Base-by-base conservation (phyloP, 2,113 vertebrate species). In the Rallus limicola region DNA sequence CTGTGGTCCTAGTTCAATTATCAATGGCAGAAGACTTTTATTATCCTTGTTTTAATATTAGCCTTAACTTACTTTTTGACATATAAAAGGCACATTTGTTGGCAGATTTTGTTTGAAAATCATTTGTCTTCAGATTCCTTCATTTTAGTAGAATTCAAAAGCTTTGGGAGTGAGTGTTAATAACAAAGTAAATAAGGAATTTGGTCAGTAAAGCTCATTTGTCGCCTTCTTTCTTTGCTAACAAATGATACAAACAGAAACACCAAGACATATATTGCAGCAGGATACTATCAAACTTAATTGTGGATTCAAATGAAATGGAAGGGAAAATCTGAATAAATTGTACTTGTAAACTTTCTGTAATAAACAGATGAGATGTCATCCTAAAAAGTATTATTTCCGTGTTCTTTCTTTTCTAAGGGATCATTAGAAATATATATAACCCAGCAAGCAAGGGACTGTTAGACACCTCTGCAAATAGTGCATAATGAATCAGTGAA, bases 351-450 rank as follows among this genome's bases (percentile, higher is more conserved):
- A 93, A 88, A 80, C 36, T 87, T 82, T 82, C 55, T 91, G 34
- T 71, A 53, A 93, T 90, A 96, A 91, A 71, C 17, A 91, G 81
- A 88, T 85, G 42, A 78, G 34, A 58, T 71, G 18, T 38, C 71
- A 64, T 71, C 68, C 77, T 90, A 90, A 95, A 90, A 91, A 89
- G 12, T 93, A 71, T 86, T 69, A 78, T 95, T 95, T 96, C 90
- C 8, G 25, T 55, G 44, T 82, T 94, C 55, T 79, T 90, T 95
- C 81, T 92, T 78, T 92, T 82, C 67, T 90, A 83, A 95, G 70
- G 55, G 42, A 92, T 93, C 71, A 88, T 89, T 93, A 95, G 59
- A 46, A 85, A 65, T 92, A 94, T 70, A 94, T 64, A 91, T 63
- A 92, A 68, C 42, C 44, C 76, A 92, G 53, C 13, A 96, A 75